phyloP scores from a whole-genome alignment of 2,888 invertebrate species.

The Ornithoptera alexandrae region DNA sequence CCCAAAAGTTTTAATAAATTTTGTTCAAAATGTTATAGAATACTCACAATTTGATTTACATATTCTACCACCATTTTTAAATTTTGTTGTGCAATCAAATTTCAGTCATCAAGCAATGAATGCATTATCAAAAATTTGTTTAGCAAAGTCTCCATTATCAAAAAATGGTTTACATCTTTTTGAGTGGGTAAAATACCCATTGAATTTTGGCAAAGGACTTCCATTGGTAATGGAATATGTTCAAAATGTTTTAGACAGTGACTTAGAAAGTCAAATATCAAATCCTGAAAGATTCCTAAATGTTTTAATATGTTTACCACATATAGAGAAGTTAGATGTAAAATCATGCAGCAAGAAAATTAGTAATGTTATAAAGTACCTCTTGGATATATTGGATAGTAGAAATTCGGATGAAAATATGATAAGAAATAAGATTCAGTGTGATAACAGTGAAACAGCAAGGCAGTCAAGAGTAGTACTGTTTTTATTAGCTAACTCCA shows the following conservation, averaged over 20 bases:
- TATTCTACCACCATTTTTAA: conserved; percentile 84
- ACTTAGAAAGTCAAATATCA: conserved; percentile 57
- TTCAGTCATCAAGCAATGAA: conserved; percentile 79
- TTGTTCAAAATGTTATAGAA: conserved; percentile 82
- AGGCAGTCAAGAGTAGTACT: conserved; percentile 65
- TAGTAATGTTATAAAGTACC: conserved; percentile 56
- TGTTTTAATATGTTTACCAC: conserved; percentile 78
- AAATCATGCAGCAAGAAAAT: conserved; percentile 51
- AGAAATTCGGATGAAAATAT: conserved; percentile 56
- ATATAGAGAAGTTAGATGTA: conserved; percentile 71
- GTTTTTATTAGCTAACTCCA: conserved; percentile 77
- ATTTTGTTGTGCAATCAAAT: conserved; percentile 75
- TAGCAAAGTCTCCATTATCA: conserved; percentile 83
- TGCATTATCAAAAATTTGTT: conserved; percentile 83
- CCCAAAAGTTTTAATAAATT: conserved; percentile 80
- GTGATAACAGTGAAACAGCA: conserved; percentile 54
- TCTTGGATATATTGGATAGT: conserved; percentile 50
- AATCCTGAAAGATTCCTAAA: conserved; percentile 68
- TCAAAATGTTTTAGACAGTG: conserved; percentile 52
- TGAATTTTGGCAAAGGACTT: conserved; percentile 77
- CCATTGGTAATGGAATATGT: conserved; percentile 63
- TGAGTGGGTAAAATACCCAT: conserved; percentile 83
- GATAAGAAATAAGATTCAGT: conserved; percentile 52
- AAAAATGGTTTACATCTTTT: conserved; percentile 80
- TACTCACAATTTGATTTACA: conserved; percentile 87